Base-by-base conservation (phyloP, 2,888 invertebrate species). In the Xestia sexstrigata region DNA sequence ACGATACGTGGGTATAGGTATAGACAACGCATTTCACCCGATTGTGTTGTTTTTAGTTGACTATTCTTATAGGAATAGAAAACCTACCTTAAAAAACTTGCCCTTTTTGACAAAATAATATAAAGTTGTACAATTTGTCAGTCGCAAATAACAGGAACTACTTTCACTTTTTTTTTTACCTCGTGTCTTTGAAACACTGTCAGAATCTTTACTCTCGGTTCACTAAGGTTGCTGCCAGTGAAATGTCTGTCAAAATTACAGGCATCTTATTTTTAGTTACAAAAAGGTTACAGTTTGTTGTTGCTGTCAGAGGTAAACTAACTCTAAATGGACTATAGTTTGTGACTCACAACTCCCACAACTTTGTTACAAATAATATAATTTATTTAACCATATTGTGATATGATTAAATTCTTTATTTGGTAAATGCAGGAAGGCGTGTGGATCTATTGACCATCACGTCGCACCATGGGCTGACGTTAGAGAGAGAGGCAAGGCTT, bases 391-490 rank as follows among this genome's bases (percentile, higher is more conserved):
- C 70, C 39, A 15, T n/a, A 23, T 58, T 45, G 30, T n/a, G 17
- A 58, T 60, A 47, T 47, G n/a, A 15, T 45, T 30, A n/a, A 65
- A 45, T 35, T 1, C 26, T 60, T 4, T 58, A 11, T 63, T 86
- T 52, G 15, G 45, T 76, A 55, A 26, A 23, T 58, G 66, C 76
- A 96, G 96, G 96, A 11, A 91, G 98, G 85, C 97, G 98, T 78
- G 97, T 99, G 72, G 99, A 99, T 94, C 94, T 99, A 74, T 93
- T 99, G 76, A 99, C 99, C 0, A 98, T 99, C 87, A 97, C 98
- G 17, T 99, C 99, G 0, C 97, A 97, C 91, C 98, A 98, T 92
- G 98, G 98, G 72, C 98, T 99, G 65, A 97, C 97, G 11, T 94
- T 95, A 58, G 97, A 98, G 85, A 97, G 97, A 87, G 99, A 99